Conservation (phyloP, 2,888 invertebrate genomes). For the Melipona beecheii region DNA sequence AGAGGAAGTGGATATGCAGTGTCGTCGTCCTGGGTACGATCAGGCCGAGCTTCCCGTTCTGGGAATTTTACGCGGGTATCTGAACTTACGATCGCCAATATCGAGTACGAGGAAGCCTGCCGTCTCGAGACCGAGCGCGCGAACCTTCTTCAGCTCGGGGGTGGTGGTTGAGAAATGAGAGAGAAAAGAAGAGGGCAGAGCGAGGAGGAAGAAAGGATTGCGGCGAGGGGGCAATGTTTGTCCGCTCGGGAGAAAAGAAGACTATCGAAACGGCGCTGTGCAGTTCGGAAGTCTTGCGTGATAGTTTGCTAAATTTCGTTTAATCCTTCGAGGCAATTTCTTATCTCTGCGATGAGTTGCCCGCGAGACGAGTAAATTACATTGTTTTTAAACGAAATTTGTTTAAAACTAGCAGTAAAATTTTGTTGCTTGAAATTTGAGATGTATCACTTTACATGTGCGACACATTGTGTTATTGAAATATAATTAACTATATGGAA, state of each 20-base stretch:
- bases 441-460: too few species aligned
- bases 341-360: too few species aligned
- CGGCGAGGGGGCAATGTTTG: constrained; percentile 11
- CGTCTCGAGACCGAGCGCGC: not conserved
- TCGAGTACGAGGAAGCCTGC: constrained; percentile 32
- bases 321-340: not conserved
- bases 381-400: not conserved
- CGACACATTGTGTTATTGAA: too few species aligned
- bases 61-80: constrained; percentile 53
- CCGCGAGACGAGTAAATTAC: too few species aligned
- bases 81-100: constrained; percentile 56
- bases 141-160: not conserved
- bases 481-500: too few species aligned
- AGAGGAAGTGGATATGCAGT: constrained; percentile 24
- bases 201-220: constrained; percentile 31
- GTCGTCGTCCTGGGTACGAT: constrained; percentile 52
- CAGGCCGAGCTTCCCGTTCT: constrained; percentile 46
- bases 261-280: constrained; percentile 2
- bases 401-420: too few species aligned
- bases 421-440: too few species aligned
- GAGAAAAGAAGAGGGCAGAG: not conserved
- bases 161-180: constrained; percentile 1
- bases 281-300: not conserved
- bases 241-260: constrained; percentile 9
- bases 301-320: not conserved